phyloP scores from a whole-genome alignment of 2,888 invertebrate species.

The Belgica antarctica region DNA sequence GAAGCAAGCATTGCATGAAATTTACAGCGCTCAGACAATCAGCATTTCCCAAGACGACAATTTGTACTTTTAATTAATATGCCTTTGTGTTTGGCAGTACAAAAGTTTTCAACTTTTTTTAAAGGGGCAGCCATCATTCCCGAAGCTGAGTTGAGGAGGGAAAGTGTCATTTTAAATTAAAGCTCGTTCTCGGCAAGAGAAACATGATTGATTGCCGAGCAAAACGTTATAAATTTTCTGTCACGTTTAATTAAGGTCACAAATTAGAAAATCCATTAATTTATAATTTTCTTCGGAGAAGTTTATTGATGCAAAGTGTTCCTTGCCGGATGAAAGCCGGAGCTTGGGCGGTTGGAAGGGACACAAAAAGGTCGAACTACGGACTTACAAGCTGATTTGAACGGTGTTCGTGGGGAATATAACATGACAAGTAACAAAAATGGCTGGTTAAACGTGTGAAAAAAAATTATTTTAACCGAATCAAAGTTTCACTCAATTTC shows the following conservation, averaged over 20 bases:
- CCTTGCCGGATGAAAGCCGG: too few relatives aligned
- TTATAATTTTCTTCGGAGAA: not conserved
- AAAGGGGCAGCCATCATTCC: not conserved
- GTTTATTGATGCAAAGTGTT: too few relatives aligned
- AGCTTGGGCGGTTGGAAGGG: too few relatives aligned
- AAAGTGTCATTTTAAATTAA: conserved; percentile 9
- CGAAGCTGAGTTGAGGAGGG: not conserved
- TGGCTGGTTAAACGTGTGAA: too few relatives aligned
- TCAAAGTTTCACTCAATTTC: too few relatives aligned
- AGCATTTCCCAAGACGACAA: not conserved
- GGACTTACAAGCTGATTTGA: too few relatives aligned
- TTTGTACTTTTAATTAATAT: conserved; percentile 22
- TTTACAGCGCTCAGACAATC: not conserved
- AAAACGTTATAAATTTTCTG: conserved; percentile 26
- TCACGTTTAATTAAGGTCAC: conserved; percentile 26
- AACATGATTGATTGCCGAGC: conserved; percentile 17
- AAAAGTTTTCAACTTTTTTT: not conserved
- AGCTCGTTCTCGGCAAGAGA: not conserved
- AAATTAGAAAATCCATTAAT: not conserved
- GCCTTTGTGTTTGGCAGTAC: not conserved
- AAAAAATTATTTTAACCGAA: too few relatives aligned
- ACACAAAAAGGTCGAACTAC: too few relatives aligned
- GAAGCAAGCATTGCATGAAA: not conserved
- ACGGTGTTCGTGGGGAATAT: too few relatives aligned
- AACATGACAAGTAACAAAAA: too few relatives aligned